Percentiles rank a stretch among this genome's conserved stretches.
These are phyloP conservation scores for Hemistola chrysoprasaria DNA, from an alignment of 2,888 invertebrate species.

Conservation along the genomic window DNA sequence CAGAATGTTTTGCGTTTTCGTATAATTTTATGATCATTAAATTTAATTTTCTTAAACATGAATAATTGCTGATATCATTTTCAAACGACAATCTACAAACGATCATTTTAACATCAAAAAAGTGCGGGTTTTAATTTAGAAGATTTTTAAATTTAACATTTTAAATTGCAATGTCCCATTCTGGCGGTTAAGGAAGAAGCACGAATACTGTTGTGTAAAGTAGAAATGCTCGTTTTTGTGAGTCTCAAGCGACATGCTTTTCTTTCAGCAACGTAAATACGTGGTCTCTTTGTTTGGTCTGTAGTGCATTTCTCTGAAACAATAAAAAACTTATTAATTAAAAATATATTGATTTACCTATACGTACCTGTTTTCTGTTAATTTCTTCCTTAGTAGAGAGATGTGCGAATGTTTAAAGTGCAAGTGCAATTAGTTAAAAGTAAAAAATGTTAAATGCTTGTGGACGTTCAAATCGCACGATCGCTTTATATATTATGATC, in stretches of 20 bases:
- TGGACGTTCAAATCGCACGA: slow-evolving; percentile 56
- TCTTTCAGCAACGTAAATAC: slow-evolving; percentile 65
- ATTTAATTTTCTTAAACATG: too few species aligned
- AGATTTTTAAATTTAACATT: slow-evolving; percentile 16
- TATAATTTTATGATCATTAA: slow-evolving; percentile 21
- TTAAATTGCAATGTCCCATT: slow-evolving; percentile 69
- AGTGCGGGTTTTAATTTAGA: slow-evolving; percentile 21
- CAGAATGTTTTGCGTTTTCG: slow-evolving; percentile 59
- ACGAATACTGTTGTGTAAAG: slow-evolving; percentile 76
- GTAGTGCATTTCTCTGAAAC: slow-evolving; percentile 77
- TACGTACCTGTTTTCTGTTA: too few species aligned
- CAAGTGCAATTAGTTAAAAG: slow-evolving; percentile 14
- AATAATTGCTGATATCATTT: not conserved
- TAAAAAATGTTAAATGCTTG: slow-evolving; percentile 52
- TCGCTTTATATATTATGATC: too few species aligned
- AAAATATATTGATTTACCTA: slow-evolving; percentile 10
- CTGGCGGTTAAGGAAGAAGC: slow-evolving; percentile 74
- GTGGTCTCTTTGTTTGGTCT: slow-evolving; percentile 70
- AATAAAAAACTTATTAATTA: slow-evolving; percentile 3
- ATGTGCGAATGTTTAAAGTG: too few species aligned
- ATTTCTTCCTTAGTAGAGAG: too few species aligned
- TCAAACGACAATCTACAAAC: slow-evolving; percentile 3
- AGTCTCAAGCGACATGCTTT: slow-evolving; percentile 32
- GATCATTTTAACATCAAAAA: not conserved
- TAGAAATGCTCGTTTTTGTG: slow-evolving; percentile 37